Conservation (phyloP, 2,113 vertebrate genomes). For the Phrynosoma blainvillii region DNA sequence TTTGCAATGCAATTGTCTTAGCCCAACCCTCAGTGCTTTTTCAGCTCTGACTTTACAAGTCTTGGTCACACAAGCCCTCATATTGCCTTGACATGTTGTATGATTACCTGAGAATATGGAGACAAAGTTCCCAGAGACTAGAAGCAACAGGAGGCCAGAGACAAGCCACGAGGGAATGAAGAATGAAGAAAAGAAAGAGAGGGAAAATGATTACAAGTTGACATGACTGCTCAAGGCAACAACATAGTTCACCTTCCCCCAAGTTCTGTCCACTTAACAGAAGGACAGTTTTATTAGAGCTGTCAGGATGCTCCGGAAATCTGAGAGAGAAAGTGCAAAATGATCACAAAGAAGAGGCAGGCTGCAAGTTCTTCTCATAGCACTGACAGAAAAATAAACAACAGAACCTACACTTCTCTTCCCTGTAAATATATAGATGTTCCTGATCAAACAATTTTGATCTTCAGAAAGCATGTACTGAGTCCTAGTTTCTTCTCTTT, state of each 20-base stretch:
- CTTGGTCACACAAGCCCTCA: not conserved
- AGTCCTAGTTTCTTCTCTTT: not conserved
- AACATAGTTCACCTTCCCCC: not conserved
- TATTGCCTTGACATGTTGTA: not conserved
- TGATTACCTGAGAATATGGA: constrained; percentile 93
- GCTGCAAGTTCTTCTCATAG: not conserved
- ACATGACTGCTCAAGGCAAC: constrained; percentile 12
- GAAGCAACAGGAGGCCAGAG: constrained; percentile 58
- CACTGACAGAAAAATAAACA: not conserved
- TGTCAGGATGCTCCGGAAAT: fast-evolving
- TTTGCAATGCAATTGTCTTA: not conserved
- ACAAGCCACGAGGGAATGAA: constrained; percentile 34
- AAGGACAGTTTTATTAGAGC: not conserved
- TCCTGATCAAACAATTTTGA: not conserved
- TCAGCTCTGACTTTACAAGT: not conserved
- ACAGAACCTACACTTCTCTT: not conserved
- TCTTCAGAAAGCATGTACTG: not conserved
- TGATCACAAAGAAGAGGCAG: not conserved
- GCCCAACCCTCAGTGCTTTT: not conserved
- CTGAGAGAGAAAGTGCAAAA: not conserved
- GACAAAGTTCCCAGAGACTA: constrained; percentile 95
- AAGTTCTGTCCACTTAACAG: not conserved
- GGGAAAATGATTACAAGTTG: constrained; percentile 30
- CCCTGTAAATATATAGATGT: not conserved
- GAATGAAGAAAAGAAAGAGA: constrained; percentile 34